phyloP scores from a whole-genome alignment of 2,113 vertebrate species.

The Cynocephalus volans region DNA sequence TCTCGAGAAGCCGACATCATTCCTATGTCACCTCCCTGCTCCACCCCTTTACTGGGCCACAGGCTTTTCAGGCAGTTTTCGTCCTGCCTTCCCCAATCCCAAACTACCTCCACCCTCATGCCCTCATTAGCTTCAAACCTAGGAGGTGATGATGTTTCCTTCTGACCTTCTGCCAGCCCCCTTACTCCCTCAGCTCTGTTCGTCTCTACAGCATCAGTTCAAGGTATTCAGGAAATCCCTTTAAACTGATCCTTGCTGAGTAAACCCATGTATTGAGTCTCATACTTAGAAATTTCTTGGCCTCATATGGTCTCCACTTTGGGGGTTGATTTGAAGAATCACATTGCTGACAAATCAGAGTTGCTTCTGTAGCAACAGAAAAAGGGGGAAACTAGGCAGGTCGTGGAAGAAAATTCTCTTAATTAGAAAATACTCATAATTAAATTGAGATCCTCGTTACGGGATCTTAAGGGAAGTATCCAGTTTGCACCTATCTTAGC shows the following conservation, averaged over 20 bases:
- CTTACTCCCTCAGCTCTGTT: neutral
- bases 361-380: neutral
- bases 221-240: neutral
- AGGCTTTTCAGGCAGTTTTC: accelerated
- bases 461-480: neutral
- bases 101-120: too few species aligned
- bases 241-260: neutral
- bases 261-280: neutral
- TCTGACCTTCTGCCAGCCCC: too few species aligned
- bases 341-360: neutral
- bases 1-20: neutral
- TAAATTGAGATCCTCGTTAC: neutral
- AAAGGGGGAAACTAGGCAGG: neutral
- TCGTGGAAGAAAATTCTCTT: neutral
- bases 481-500: slow-evolving; percentile 23
- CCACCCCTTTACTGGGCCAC: too few species aligned
- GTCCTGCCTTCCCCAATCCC: neutral
- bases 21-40: neutral
- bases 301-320: neutral
- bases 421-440: neutral
- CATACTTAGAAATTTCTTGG: neutral
- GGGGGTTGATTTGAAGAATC: neutral
- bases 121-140: neutral
- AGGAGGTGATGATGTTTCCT: neutral
- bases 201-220: neutral